Conservation (phyloP, 2,888 invertebrate species). For the Hirudinaria manillensis region DNA sequence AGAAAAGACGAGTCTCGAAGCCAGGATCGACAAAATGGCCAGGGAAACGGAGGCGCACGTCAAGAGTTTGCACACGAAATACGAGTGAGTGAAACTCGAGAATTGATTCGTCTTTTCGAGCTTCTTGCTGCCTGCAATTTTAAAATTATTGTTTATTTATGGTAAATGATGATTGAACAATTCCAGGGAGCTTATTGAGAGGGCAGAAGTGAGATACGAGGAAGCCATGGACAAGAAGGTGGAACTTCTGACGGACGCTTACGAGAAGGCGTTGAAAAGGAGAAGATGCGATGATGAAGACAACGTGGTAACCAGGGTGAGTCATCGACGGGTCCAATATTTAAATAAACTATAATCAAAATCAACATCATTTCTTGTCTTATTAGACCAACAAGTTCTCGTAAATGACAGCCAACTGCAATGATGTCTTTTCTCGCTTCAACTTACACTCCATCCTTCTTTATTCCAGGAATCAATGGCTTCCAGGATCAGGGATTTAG, state of each 20-base stretch:
- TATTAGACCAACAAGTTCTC: no score
- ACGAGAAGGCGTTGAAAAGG: constrained; percentile 13
- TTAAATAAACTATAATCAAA: background rate
- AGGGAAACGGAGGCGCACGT: background rate
- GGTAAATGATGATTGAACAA: background rate
- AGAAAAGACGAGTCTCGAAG: background rate
- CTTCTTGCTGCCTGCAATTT: background rate
- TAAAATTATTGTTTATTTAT: background rate
- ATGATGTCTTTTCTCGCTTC: no score
- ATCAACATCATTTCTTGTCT: no score
- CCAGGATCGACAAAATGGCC: background rate
- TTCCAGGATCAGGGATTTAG: background rate
- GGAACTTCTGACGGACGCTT: constrained; percentile 1
- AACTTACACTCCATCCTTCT: background rate
- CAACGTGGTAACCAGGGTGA: background rate
- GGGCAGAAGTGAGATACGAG: background rate
- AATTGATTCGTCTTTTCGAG: background rate
- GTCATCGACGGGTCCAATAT: background rate
- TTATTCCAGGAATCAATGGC: background rate
- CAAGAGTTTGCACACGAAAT: constrained; percentile 10
- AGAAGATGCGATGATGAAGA: background rate
- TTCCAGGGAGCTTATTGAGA: constrained; percentile 20
- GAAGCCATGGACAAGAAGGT: constrained; percentile 17
- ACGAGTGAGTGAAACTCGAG: constrained; percentile 4
- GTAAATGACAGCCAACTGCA: no score